Base-by-base conservation (phyloP, 2,797 vertebrate genomes). In the Sparidentex hasta region DNA sequence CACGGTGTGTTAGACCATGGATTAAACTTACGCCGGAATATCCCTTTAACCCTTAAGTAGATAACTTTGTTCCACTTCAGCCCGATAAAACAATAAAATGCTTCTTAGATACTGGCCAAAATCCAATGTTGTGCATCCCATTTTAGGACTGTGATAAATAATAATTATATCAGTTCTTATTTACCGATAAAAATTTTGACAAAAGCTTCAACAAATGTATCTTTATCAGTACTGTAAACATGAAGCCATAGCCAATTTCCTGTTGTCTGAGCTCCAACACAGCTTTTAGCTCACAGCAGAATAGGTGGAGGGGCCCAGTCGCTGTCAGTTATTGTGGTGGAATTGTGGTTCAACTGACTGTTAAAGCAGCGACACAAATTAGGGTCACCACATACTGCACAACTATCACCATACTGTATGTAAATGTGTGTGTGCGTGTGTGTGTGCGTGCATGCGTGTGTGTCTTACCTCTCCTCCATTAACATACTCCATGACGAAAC, bases 401-500 rank as follows among this genome's bases (percentile, higher is more conserved):
- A 70, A 51, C 5, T 55, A 63, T 58, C 17, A 29, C 48, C 9
- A 50, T 14, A 25, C 14, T 65, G 27, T 38, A 55, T 74, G 52
- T 65, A 33, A 25, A 51, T 21, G 64, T 48, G 3, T 82, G 29
- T 29, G 63, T 69, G 63, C 59, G 41, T 59, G 23, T 62, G 55
- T 71, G 61, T 27, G 55, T 21, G 64, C 65, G 64, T 61, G 41
- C 52, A 55, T 71, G 52, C 62, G 44, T 27, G 55, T 21, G 64
- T 48, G 3, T 82, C 96, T 95, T 92, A 99, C 97, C 98, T 99
- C 98, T 93, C 98, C 98, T 81, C 98, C 98, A 2, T 99, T 99
- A 91, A 99, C 97, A 90, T 99, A 99, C 87, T 99, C 98, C 98
- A 99, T 99, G 91, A 99, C 98, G 87, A 99, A 99, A 95, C 98